These are phyloP conservation scores for Mycalesis mineus DNA, from an alignment of 2,888 invertebrate genomes.

Conservation along the genomic window DNA sequence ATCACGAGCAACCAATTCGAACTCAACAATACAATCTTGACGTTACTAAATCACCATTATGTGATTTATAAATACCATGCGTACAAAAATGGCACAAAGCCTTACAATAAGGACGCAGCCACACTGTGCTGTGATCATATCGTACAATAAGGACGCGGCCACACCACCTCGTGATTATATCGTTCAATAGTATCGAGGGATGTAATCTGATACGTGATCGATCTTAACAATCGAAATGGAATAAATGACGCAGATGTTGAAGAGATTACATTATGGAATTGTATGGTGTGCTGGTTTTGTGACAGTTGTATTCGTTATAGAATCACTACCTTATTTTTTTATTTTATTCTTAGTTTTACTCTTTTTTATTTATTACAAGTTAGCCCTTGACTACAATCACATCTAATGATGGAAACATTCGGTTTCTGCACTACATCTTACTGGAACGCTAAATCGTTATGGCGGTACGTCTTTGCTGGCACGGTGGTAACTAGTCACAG, in stretches of 20 bases:
- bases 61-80: background rate
- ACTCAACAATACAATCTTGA: background rate
- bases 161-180: conserved; percentile 23
- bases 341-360: too few species aligned
- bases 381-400: too few species aligned
- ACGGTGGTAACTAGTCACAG: too few species aligned
- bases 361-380: too few species aligned
- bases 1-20: background rate
- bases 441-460: too few species aligned
- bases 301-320: background rate
- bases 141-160: conserved; percentile 28
- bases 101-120: background rate
- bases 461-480: too few species aligned
- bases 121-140: conserved; percentile 23
- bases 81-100: conserved; percentile 1
- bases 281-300: conserved; percentile 15
- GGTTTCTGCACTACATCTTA: too few species aligned
- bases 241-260: conserved; percentile 35
- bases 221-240: conserved; percentile 35
- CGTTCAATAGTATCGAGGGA: conserved; percentile 33
- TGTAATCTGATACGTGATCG: conserved; percentile 39
- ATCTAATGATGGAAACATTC: too few species aligned
- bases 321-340: background rate
- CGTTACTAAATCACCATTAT: background rate
- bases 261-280: conserved; percentile 30